Conservation (phyloP, 2,888 invertebrate genomes). For the Drosophila hamatofila region DNA sequence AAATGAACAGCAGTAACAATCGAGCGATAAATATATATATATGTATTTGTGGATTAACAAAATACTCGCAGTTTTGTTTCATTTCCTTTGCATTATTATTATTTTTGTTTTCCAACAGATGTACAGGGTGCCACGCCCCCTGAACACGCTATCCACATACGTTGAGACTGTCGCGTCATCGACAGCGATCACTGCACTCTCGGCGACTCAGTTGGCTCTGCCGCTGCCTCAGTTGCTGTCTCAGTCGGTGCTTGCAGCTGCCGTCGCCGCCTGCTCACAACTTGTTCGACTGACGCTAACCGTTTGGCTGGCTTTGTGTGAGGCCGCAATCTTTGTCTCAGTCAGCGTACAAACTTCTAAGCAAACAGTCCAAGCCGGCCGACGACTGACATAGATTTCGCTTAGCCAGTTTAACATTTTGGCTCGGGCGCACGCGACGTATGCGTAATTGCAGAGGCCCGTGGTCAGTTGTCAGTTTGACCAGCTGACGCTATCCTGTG, state of each 20-base stretch:
- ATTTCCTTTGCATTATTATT: conserved; percentile 20
- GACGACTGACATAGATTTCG: conserved; percentile 29
- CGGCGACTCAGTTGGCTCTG: conserved; percentile 7
- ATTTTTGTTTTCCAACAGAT: not conserved
- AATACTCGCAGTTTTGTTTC: conserved; percentile 44
- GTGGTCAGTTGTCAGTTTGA: conserved; percentile 57
- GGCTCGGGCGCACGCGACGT: conserved; percentile 60
- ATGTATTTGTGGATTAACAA: conserved; percentile 70
- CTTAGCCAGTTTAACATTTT: conserved; percentile 18
- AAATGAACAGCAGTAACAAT: conserved; percentile 41
- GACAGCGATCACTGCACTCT: conserved; percentile 63
- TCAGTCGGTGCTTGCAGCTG: conserved; percentile 14
- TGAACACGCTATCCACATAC: conserved; percentile 14
- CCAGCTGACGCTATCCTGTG: conserved; percentile 35
- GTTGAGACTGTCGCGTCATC: conserved; percentile 10
- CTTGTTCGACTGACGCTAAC: conserved; percentile 52
- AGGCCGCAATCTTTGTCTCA: conserved; percentile 71
- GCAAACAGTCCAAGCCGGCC: conserved; percentile 67
- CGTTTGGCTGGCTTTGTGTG: conserved; percentile 35
- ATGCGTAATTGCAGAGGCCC: conserved; percentile 65
- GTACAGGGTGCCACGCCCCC: conserved; percentile 32
- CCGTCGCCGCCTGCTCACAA: conserved; percentile 55
- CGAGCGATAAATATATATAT: conserved; percentile 63
- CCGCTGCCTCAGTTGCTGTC: conserved; percentile 1
- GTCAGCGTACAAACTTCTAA: conserved; percentile 77